Evolutionary conservation across 92 coral and sea anemone species (phyloP), one percentile per base, ranked within the genome.

Genomic region (Virgularia gustaviana): DNA sequence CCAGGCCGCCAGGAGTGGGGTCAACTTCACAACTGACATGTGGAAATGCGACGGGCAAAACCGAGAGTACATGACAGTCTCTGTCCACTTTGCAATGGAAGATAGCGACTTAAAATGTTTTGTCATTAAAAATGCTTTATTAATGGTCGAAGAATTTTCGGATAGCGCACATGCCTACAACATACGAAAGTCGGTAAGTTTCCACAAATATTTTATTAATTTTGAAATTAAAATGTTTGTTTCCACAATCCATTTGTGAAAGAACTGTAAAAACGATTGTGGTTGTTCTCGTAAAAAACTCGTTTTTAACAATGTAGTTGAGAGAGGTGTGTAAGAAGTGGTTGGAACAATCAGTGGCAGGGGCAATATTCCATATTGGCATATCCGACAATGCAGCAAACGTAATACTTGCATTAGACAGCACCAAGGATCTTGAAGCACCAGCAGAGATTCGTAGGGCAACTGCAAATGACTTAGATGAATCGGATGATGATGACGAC

Each of bases 161-260:
- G 63, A 57, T 20, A 57, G 63, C 18, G 70, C 70, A 34, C 70
- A 62, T 31, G 49, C 70, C 0, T 62, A 62, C 29, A 62, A 62
- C 70, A 62, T 62, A 36, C 33, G 49, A 62, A 62, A 62, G 36
- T 62, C 70, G 47, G 49, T 34, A 62, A 13, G 37, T 24, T 18
- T 1, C 1, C 30, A 22, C 19, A 11, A 7, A 15, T 7, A 39
- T 7, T 7, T 7, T 7, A 8, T 39, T 7, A 7, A 39, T 15
- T 7, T 39, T 39, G 15, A 39, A 7, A 39, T 39, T 39, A 7
- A 7, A 7, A 7, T 39, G 45, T 7, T 7, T 39, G 15, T 39
- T 39, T 7, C 45, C 9, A 39, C 15, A 39, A 8, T 39, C 8
- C 45, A 39, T 39, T 7, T 39, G 15, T 39, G 8, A 7, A 39